Evolutionary conservation across 2,888 invertebrate genomes (phyloP), one percentile per base, ranked within the genome.

Genomic region (Eristalis intricaria): DNA sequence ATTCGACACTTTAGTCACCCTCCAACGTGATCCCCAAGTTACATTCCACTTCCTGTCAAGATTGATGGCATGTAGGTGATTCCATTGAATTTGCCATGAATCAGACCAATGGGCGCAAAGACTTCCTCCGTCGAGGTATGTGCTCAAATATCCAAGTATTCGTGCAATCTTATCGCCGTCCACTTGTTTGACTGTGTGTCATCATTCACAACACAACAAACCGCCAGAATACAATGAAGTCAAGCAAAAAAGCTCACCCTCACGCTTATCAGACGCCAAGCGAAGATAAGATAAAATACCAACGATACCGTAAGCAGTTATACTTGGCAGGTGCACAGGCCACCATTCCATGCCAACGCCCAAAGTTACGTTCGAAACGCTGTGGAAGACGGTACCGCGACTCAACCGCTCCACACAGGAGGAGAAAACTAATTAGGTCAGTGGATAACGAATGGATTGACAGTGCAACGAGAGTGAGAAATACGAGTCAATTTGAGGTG

Each of bases 211-310:
- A 26, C 61, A 22, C 29, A 76, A 80, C 85, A 81, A 35, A 38
- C 0, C 38, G 7, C 11, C 4, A 13, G 26, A 38, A 66, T n/a
- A 35, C 32, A 66, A 40, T 23, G 75, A 35, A 74, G 35, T 40
- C 32, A 8, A 4, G 32, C n/a, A 65, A 87, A 84, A 84, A 84
- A 84, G 84, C 84, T 86, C 70, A 19, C 50, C 8, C 50, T 38
- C n/a, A 56, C 10, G 65, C 26, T 61, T 87, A 87, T 83, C 86
- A 82, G 50, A 35, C 56, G 23, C 5, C 8, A 35, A 70, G 29
- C 60, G 86, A n/a, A n/a, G n/a, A 87, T 87, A 87, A 87, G 87
- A 87, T 87, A 64, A 84, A 75, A 79, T 76, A 65, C 73, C 80
- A 76, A 69, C 76, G 86, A 83, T 71, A 76, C 19, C 50, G 38